Percentiles rank a stretch among this genome's conserved stretches.
These are phyloP conservation scores for Leucoma salicis DNA, from an alignment of 2,888 invertebrate species.

Conservation along the genomic window DNA sequence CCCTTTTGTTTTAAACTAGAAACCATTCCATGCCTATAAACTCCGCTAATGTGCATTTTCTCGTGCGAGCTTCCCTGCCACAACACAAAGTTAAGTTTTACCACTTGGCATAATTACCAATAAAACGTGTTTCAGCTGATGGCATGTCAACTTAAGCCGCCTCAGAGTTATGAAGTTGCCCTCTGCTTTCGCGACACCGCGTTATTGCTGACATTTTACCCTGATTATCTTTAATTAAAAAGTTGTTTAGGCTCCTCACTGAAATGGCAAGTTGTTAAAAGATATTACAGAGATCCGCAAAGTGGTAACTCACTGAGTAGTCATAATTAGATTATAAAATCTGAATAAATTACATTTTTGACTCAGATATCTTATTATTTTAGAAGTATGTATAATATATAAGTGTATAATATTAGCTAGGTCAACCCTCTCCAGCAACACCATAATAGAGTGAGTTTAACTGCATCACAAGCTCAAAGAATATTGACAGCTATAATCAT, in stretches of 20 bases:
- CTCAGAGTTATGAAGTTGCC: constrained; percentile 66
- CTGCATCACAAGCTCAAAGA: constrained; percentile 70
- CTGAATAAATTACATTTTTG: constrained; percentile 49
- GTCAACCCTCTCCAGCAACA: constrained; percentile 41
- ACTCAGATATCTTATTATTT: not conserved
- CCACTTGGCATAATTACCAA: constrained; percentile 73
- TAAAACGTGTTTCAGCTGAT: constrained; percentile 66
- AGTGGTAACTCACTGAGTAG: constrained; percentile 67
- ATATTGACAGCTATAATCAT: constrained; percentile 82
- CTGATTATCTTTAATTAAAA: constrained; percentile 78
- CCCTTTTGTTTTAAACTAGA: constrained; percentile 74
- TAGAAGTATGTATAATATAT: not conserved
- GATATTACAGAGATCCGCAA: constrained; percentile 63
- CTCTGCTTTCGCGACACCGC: constrained; percentile 61
- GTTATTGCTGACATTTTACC: constrained; percentile 68
- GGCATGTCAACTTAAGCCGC: constrained; percentile 55
- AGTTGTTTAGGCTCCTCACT: constrained; percentile 63
- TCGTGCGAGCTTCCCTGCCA: constrained; percentile 50
- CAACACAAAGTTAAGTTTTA: constrained; percentile 68
- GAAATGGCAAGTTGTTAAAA: constrained; percentile 72
- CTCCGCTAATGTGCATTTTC: constrained; percentile 71
- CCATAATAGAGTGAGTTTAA: constrained; percentile 50
- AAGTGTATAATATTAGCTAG: not conserved
- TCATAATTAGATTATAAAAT: constrained; percentile 68
- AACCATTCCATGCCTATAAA: constrained; percentile 71